A percentile compares a stretch with the other conserved stretches of the same genome.
Evolutionary conservation across 2,888 invertebrate genomes (phyloP).

Genomic region (Drosophila meridiana): DNA sequence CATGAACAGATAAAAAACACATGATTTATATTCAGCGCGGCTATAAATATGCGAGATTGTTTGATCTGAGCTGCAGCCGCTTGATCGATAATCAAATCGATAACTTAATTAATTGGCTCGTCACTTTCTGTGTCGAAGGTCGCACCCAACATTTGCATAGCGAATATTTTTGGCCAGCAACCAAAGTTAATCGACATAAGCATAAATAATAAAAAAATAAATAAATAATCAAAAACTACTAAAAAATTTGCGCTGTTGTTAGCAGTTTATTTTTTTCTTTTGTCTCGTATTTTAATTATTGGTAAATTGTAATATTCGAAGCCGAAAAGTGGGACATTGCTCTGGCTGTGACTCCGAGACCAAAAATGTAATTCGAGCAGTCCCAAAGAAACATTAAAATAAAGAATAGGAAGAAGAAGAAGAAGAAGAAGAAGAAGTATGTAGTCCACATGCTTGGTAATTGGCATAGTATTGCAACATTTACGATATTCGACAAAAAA

Average conservation of each 20-base stretch:
- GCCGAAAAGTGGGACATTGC: constrained; percentile 63
- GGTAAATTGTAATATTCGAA: constrained; percentile 59
- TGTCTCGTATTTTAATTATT: constrained; percentile 68
- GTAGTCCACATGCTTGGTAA: neutral
- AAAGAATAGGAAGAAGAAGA: neutral
- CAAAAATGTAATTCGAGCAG: constrained; percentile 50
- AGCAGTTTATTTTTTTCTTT: constrained; percentile 53
- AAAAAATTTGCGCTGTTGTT: constrained; percentile 50
- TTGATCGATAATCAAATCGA: constrained; percentile 42
- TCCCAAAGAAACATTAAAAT: constrained; percentile 4
- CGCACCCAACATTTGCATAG: constrained; percentile 64
- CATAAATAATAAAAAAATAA: constrained; percentile 38
- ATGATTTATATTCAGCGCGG: neutral
- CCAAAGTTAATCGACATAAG: constrained; percentile 36
- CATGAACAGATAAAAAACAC: neutral
- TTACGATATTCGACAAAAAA: constrained; percentile 7
- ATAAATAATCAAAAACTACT: constrained; percentile 12
- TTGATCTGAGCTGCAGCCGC: constrained; percentile 2
- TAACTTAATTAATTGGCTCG: constrained; percentile 50
- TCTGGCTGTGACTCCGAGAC: constrained; percentile 22
- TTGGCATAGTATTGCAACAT: constrained; percentile 22
- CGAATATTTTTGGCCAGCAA: constrained; percentile 52
- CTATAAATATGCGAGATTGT: neutral
- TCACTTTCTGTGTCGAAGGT: constrained; percentile 64
- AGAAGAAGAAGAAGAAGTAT: neutral